Percentiles rank a stretch among this genome's conserved stretches.
phyloP scores from a whole-genome alignment of 2,888 invertebrate genomes.

The Hermodice carunculata region DNA sequence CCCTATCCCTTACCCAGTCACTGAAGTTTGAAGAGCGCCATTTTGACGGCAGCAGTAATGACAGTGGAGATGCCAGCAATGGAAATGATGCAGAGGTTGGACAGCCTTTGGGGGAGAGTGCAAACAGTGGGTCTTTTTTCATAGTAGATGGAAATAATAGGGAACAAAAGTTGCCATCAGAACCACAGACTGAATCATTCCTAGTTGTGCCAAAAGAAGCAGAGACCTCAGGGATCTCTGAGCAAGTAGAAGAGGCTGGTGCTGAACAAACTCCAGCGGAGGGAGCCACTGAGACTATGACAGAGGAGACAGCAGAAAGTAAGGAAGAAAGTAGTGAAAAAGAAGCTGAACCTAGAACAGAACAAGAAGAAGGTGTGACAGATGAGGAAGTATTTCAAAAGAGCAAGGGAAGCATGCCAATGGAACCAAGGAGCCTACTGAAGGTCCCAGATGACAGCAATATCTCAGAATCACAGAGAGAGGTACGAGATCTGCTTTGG shows the following conservation, averaged over 20 bases:
- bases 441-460: conserved; percentile 6
- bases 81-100: background rate
- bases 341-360: conserved; percentile 24
- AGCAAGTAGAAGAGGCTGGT: too few relatives aligned
- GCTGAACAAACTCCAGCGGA: background rate
- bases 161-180: background rate
- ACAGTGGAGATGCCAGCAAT: background rate
- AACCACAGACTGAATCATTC: background rate
- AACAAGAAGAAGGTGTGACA: conserved; percentile 41
- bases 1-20: conserved; percentile 9
- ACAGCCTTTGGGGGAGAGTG: background rate
- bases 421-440: background rate
- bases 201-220: too few relatives aligned
- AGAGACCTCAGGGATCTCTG: too few relatives aligned
- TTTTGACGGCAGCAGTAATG: conserved; percentile 20
- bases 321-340: conserved; percentile 35
- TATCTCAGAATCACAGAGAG: conserved; percentile 18
- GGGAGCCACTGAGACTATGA: background rate
- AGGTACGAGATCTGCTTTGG: conserved; percentile 26
- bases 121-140: background rate
- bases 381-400: conserved; percentile 4
- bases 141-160: background rate
- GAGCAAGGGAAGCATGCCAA: background rate
- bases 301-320: conserved; percentile 15
- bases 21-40: conserved; percentile 23